Evolutionary conservation across 1,140 invertebrate species (phyloP).

Genomic region (Meloidogyne exigua): DNA sequence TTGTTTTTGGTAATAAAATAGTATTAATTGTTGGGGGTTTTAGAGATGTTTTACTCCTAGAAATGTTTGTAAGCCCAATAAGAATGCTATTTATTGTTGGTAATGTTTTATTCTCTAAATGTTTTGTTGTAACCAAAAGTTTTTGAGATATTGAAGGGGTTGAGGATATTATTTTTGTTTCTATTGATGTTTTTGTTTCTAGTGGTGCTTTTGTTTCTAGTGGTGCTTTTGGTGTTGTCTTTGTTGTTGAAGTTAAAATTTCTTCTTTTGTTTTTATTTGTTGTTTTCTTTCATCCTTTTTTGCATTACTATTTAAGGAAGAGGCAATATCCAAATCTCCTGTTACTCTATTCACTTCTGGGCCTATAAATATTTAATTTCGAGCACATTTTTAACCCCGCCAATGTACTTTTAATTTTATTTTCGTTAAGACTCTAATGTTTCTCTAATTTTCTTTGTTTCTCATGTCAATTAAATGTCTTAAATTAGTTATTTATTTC

Average conservation of each 20-base stretch:
- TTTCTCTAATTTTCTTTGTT: no score
- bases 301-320: not conserved
- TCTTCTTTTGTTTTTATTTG: not conserved
- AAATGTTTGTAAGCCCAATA: not conserved
- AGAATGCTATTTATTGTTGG: not conserved
- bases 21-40: not conserved
- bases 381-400: no score
- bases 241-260: not conserved
- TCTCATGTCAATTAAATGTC: no score
- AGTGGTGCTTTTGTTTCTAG: not conserved
- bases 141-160: not conserved
- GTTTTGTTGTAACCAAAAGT: not conserved
- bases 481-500: not conserved
- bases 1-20: not conserved
- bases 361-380: not conserved
- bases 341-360: slow-evolving; percentile 23
- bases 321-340: slow-evolving; percentile 15
- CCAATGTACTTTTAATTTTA: no score
- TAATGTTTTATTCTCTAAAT: not conserved
- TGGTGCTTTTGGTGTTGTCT: not conserved
- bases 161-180: not conserved
- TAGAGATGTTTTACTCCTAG: not conserved
- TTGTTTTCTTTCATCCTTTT: not conserved
- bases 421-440: no score
- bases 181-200: not conserved